Percentiles rank a stretch among this genome's conserved stretches.
Evolutionary conservation across 2,113 vertebrate genomes (phyloP).

Genomic region (Pogonocichla stellata): DNA sequence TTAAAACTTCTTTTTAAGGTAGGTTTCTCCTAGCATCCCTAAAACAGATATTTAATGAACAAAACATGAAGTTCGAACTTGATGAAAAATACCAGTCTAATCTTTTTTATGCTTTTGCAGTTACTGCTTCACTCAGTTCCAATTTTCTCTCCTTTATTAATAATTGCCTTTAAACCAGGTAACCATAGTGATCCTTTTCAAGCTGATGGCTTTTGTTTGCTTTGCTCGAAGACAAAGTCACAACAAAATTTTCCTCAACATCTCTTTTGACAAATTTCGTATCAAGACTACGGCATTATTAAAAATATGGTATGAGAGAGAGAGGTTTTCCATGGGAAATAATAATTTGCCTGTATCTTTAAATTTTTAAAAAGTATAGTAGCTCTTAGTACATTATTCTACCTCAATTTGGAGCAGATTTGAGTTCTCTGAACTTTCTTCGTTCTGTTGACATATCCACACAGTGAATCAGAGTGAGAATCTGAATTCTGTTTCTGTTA

Average conservation of each 20-base stretch:
- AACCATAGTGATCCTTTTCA: constrained; percentile 38
- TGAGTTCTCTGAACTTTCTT: neutral
- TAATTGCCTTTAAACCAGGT: constrained; percentile 46
- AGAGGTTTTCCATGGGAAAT: neutral
- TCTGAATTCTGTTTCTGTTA: neutral
- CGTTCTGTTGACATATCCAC: neutral
- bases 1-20: neutral
- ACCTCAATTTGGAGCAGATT: neutral
- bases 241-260: neutral
- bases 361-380: neutral
- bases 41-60: constrained; percentile 14
- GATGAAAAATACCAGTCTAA: constrained; percentile 44
- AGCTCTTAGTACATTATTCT: neutral
- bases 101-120: constrained; percentile 47
- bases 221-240: constrained; percentile 47
- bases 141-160: constrained; percentile 49
- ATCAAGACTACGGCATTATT: neutral
- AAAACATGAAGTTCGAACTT: neutral
- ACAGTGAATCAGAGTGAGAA: neutral
- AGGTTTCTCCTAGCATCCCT: neutral
- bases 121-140: constrained; percentile 36
- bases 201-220: constrained; percentile 20
- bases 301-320: neutral
- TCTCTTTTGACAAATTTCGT: neutral
- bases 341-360: neutral